Conservation (phyloP, 2,797 vertebrate species). For the Pelochelys cantorii region DNA sequence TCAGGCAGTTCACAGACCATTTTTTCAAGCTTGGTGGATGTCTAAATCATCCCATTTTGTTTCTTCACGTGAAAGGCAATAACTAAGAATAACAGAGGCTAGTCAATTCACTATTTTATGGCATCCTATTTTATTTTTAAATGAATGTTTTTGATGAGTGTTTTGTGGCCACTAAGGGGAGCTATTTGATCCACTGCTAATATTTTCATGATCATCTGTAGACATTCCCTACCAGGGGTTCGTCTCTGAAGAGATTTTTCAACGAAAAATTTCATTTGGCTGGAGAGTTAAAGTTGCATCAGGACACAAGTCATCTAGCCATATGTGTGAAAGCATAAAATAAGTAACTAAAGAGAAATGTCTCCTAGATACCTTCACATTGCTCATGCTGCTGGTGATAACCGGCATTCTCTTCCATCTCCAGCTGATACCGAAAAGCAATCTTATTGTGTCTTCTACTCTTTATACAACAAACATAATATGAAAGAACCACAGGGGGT, state of each 20-base stretch:
- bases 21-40: not conserved
- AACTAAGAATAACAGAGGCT: slow-evolving; percentile 49
- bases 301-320: not conserved
- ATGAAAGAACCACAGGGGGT: not conserved
- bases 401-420: not conserved
- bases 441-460: not conserved
- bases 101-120: slow-evolving; percentile 9
- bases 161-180: not conserved
- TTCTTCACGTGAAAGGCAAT: slow-evolving; percentile 39
- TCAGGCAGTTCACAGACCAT: not conserved
- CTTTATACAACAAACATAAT: not conserved
- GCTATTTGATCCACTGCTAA: not conserved
- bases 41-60: slow-evolving; percentile 12
- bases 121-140: slow-evolving; percentile 37
- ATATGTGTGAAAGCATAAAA: not conserved
- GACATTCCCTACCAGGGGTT: too few relatives aligned
- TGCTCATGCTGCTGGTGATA: not conserved
- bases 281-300: not conserved
- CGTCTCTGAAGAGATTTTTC: not conserved
- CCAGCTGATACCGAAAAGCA: not conserved
- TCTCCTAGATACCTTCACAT: not conserved
- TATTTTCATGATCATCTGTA: not conserved
- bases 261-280: not conserved
- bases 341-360: not conserved
- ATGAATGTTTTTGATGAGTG: slow-evolving; percentile 39